A percentile compares a stretch with the other conserved stretches of the same genome.
Conservation (phyloP, 2,113 vertebrate species). For the Narcine bancroftii region DNA sequence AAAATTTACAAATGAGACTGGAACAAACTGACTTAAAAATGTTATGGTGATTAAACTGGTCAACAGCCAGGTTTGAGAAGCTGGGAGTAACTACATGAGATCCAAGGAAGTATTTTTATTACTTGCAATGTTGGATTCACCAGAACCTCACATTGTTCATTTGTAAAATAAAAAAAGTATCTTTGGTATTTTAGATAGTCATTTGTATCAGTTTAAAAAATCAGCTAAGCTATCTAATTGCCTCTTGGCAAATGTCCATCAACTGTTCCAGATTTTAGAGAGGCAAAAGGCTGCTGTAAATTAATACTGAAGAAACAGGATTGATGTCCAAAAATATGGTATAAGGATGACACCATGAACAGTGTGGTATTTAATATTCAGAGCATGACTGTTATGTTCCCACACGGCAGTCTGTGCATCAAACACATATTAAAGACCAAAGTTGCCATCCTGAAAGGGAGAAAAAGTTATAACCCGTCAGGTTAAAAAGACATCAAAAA, state of each 20-base stretch:
- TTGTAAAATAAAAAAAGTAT: neutral
- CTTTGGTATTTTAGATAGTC: neutral
- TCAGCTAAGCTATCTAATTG: neutral
- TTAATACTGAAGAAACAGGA: neutral
- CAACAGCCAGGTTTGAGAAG: neutral
- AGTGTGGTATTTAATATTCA: slow-evolving; percentile 69
- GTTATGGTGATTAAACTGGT: neutral
- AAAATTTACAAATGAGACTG: neutral
- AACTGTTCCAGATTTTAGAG: neutral
- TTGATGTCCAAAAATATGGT: neutral
- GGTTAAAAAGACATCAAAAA: slow-evolving; percentile 65
- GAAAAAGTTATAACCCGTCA: slow-evolving; percentile 68
- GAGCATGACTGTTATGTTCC: slow-evolving; percentile 66
- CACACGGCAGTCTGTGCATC: slow-evolving; percentile 70
- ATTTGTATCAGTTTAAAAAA: neutral
- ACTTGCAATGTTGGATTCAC: neutral
- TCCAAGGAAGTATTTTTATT: neutral
- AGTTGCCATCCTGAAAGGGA: slow-evolving; percentile 64
- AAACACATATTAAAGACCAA: slow-evolving; percentile 63
- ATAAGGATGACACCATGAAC: slow-evolving; percentile 66
- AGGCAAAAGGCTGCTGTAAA: neutral
- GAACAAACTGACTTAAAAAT: neutral
- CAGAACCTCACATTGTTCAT: neutral
- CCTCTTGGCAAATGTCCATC: neutral
- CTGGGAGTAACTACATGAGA: neutral